Percentiles rank a stretch among this genome's conserved stretches.
phyloP scores from a whole-genome alignment of 2,888 invertebrate genomes.

The Thecocarcelia acutangulata region DNA sequence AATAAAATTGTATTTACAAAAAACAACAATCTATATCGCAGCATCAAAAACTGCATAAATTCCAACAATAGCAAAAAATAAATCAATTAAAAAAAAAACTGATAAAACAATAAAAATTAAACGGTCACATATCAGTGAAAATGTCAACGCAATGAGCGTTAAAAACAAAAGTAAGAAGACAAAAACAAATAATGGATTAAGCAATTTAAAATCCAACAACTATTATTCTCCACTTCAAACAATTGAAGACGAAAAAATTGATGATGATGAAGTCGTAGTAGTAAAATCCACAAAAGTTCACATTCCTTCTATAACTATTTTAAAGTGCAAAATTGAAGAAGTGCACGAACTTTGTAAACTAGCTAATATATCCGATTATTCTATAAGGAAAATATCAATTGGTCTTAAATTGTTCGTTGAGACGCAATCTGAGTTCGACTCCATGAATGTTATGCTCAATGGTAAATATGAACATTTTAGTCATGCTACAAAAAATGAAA shows the following conservation, averaged over 20 bases:
- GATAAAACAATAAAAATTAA: neutral
- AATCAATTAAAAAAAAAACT: neutral
- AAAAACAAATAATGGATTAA: neutral
- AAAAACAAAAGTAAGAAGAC: constrained; percentile 2
- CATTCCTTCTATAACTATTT: neutral
- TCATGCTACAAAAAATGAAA: constrained; percentile 21
- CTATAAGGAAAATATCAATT: too few species aligned
- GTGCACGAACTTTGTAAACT: constrained; percentile 7
- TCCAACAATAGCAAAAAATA: neutral
- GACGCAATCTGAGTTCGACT: too few species aligned
- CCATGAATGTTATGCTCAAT: too few species aligned
- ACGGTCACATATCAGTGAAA: too few species aligned
- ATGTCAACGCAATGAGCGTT: neutral
- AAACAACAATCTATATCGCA: too few species aligned
- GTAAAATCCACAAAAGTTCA: too few species aligned
- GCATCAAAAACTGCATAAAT: constrained; percentile 7
- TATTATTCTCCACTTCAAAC: too few species aligned
- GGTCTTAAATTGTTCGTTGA: too few species aligned
- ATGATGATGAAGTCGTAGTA: too few species aligned
- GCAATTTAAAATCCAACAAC: too few species aligned
- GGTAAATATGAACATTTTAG: constrained; percentile 34
- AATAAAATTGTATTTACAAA: too few species aligned
- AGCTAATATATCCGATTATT: constrained; percentile 5
- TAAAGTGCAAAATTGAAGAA: constrained; percentile 22
- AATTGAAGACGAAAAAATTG: too few species aligned